Percentiles rank a stretch among this genome's conserved stretches.
phyloP scores from a whole-genome alignment of 37 sponge, comb jelly and placozoan species.

The Hexactinellida sp. region DNA sequence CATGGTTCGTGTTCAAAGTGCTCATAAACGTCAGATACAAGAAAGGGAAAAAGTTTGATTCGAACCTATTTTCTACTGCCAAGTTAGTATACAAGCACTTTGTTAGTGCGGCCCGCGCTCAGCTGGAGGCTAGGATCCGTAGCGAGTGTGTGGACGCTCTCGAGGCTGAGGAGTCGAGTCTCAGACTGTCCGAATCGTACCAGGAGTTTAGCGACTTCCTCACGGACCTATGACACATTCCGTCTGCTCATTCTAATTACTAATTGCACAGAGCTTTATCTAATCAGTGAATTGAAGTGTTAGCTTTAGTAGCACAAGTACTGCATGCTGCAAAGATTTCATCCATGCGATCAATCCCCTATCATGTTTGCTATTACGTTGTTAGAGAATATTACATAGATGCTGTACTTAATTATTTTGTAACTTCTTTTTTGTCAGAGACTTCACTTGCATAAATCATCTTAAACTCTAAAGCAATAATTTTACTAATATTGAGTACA shows the following conservation, averaged over 20 bases:
- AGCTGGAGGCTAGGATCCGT: not conserved
- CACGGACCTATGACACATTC: not conserved
- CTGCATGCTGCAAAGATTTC: too few species aligned
- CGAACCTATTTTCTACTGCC: not conserved
- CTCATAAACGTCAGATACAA: not conserved
- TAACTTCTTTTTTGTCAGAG: too few species aligned
- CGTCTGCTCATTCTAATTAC: not conserved
- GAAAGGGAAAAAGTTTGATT: not conserved
- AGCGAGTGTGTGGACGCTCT: not conserved
- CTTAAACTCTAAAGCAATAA: too few species aligned
- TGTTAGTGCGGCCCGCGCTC: not conserved
- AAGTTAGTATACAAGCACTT: not conserved
- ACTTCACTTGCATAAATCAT: too few species aligned
- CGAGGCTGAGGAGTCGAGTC: not conserved
- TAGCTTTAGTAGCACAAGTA: too few species aligned
- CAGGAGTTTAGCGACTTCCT: not conserved
- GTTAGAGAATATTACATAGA: too few species aligned
- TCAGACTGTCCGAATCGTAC: not conserved
- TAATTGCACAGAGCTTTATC: not conserved
- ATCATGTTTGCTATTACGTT: too few species aligned
- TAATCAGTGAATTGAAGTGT: not conserved
- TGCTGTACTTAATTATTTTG: too few species aligned
- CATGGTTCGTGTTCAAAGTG: not conserved
- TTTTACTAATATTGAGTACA: too few species aligned
- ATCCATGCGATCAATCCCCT: too few species aligned